These are phyloP conservation scores for Tragelaphus buxtoni DNA, from an alignment of 2,113 vertebrate genomes.

Conservation along the genomic window DNA sequence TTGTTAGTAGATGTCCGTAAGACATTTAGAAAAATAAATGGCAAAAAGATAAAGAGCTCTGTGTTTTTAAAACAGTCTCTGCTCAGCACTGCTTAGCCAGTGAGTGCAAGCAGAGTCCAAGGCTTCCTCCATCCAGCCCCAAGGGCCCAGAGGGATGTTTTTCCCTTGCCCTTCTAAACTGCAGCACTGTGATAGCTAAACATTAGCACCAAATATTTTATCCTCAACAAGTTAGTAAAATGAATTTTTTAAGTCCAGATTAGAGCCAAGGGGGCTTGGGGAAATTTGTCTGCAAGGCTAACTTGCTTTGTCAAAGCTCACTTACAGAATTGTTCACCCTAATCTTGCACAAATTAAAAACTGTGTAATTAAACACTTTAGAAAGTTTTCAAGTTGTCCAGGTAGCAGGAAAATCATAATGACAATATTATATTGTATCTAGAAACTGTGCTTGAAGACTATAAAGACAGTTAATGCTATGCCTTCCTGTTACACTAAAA, in stretches of 20 bases:
- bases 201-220: slow-evolving; percentile 18
- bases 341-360: slow-evolving; percentile 20
- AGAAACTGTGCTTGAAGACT: neutral
- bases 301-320: slow-evolving; percentile 25
- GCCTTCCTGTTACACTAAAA: neutral
- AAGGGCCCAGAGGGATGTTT: neutral
- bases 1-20: neutral
- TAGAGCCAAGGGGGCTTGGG: slow-evolving; percentile 2
- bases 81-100: neutral
- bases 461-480: neutral
- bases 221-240: slow-evolving; percentile 40
- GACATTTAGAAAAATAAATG: neutral
- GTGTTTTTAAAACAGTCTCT: neutral
- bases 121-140: neutral
- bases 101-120: neutral
- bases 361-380: neutral
- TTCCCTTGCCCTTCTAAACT: neutral
- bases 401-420: neutral
- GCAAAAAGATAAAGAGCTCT: neutral
- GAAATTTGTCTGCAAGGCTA: neutral
- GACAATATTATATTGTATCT: neutral
- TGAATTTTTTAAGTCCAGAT: slow-evolving; percentile 32
- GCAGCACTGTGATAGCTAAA: neutral
- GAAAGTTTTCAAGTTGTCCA: neutral
- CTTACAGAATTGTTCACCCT: neutral